A percentile compares a stretch with the other conserved stretches of the same genome.
Conservation (phyloP, 2,888 invertebrate species). For the Ectobius pallidus region DNA sequence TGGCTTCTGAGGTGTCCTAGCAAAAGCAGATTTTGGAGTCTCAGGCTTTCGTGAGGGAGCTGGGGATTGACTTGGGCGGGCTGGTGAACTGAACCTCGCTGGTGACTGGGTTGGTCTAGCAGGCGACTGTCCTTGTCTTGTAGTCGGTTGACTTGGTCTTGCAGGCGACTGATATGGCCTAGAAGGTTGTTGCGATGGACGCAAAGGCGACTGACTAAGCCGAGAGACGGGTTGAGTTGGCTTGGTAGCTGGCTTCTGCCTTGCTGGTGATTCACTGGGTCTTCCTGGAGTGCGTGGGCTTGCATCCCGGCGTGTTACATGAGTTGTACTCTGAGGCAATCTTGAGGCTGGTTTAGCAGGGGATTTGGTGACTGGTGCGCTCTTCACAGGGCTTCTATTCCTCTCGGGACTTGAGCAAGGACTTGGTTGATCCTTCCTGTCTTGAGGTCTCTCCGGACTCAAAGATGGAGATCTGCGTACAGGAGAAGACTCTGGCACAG, state of each 20-base stretch:
- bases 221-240: background rate
- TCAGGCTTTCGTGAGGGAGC: background rate
- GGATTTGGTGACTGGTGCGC: background rate
- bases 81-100: background rate
- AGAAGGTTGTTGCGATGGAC: background rate
- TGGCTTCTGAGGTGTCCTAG: constrained; percentile 31
- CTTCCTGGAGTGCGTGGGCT: background rate
- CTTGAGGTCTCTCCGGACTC: constrained; percentile 30
- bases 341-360: background rate
- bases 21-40: constrained; percentile 37
- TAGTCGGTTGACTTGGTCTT: background rate
- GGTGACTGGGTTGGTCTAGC: background rate
- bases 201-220: background rate
- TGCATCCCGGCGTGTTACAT: background rate
- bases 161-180: constrained; percentile 2
- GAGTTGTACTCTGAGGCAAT: background rate
- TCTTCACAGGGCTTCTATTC: constrained; percentile 5
- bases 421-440: background rate
- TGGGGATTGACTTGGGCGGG: background rate
- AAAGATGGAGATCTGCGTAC: constrained; percentile 18
- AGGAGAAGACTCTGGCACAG: constrained; percentile 13
- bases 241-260: background rate
- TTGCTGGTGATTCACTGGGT: background rate
- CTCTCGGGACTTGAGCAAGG: constrained; percentile 38
- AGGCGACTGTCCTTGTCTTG: background rate